Evolutionary conservation across 2,888 invertebrate species (phyloP).

Genomic region (Melinaea marsaeus): DNA sequence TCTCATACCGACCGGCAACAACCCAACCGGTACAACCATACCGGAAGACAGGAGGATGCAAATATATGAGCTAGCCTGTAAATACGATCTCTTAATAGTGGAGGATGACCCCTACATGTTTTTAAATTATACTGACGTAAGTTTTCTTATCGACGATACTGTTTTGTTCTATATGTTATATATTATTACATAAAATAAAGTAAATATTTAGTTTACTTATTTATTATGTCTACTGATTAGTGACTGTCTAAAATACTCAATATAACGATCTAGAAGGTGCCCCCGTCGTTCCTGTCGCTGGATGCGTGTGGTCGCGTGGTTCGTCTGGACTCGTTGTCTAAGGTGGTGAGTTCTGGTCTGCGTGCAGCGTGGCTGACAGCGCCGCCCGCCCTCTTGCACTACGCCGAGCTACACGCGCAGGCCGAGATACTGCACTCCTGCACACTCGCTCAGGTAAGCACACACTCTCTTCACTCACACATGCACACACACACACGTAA

Average conservation of each 20-base stretch:
- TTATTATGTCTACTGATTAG: neutral
- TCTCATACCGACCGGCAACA: constrained; percentile 85
- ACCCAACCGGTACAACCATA: constrained; percentile 85
- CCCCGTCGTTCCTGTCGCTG: constrained; percentile 82
- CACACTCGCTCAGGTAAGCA: constrained; percentile 50
- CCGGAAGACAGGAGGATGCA: constrained; percentile 80
- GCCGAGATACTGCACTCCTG: constrained; percentile 77
- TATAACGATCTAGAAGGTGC: neutral
- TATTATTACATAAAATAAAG: too few species aligned
- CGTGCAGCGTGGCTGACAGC: constrained; percentile 86
- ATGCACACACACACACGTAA: neutral
- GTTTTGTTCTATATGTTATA: too few species aligned
- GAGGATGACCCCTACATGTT: constrained; percentile 92
- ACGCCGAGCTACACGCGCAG: constrained; percentile 84
- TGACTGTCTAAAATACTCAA: neutral
- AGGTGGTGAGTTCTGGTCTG: constrained; percentile 84
- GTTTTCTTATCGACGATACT: constrained; percentile 27
- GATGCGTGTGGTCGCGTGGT: constrained; percentile 87
- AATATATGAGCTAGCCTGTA: constrained; percentile 85
- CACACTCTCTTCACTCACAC: neutral
- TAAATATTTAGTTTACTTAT: neutral
- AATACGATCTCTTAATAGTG: constrained; percentile 86
- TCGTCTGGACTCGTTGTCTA: constrained; percentile 87
- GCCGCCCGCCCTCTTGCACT: constrained; percentile 79
- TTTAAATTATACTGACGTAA: constrained; percentile 82